Conservation (phyloP, 1,140 invertebrate genomes). For the Diabrotica undecimpunctata region DNA sequence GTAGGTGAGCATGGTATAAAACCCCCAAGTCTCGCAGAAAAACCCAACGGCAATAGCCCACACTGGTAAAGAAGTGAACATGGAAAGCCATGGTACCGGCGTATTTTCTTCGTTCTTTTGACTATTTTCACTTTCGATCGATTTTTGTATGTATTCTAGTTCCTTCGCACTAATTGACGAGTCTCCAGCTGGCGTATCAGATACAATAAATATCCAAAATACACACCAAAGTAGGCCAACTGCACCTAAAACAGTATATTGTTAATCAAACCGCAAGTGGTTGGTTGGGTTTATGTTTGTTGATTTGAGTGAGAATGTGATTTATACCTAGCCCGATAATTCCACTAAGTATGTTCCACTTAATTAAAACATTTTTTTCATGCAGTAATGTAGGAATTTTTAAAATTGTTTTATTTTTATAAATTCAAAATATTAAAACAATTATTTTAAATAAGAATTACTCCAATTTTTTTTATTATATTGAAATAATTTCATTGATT, state of each 20-base stretch:
- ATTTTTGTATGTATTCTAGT: slow-evolving; percentile 68
- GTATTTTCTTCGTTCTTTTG: slow-evolving; percentile 49
- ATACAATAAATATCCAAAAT: slow-evolving; percentile 67
- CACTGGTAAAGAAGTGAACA: slow-evolving; percentile 78
- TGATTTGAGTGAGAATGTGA: too few species aligned
- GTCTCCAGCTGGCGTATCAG: slow-evolving; percentile 74
- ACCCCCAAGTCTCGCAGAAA: slow-evolving; percentile 86
- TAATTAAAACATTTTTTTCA: too few species aligned
- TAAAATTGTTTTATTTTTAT: too few species aligned
- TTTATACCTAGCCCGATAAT: too few species aligned
- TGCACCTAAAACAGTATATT: slow-evolving; percentile 49
- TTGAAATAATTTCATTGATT: too few species aligned
- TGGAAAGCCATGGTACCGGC: slow-evolving; percentile 73
- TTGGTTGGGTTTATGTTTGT: too few species aligned
- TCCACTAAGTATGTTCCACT: too few species aligned
- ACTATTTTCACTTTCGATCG: slow-evolving; percentile 26
- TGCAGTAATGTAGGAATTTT: too few species aligned
- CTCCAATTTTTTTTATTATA: too few species aligned
- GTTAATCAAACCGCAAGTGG: too few species aligned
- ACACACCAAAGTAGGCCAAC: slow-evolving; percentile 69
- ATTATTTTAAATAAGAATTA: too few species aligned
- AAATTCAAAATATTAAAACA: too few species aligned
- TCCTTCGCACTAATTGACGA: slow-evolving; percentile 70
- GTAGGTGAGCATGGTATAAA: slow-evolving; percentile 84
- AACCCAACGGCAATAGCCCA: slow-evolving; percentile 82